phyloP scores from a whole-genome alignment of 1,140 invertebrate species.

The Colletes gigas region DNA sequence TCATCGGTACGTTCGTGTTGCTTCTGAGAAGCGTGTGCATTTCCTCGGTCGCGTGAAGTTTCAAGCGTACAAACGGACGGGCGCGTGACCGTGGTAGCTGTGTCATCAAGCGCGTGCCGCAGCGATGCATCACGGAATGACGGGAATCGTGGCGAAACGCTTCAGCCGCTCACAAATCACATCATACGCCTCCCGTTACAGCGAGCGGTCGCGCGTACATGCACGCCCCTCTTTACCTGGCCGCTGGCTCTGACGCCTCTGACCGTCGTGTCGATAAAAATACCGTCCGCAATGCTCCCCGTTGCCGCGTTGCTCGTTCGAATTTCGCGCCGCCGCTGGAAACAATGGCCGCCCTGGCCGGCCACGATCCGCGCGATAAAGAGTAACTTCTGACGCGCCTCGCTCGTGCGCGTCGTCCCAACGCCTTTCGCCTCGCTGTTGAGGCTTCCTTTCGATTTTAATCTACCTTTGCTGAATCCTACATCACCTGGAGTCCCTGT shows the following conservation, averaged over 20 bases:
- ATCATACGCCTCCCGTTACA: constrained; percentile 39
- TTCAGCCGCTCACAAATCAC: constrained; percentile 74
- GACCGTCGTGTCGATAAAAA: constrained; percentile 38
- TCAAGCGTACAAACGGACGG: neutral
- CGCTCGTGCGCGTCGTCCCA: neutral
- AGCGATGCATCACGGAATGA: constrained; percentile 75
- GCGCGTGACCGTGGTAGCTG: constrained; percentile 48
- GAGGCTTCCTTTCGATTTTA: neutral
- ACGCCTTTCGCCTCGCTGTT: too few relatives aligned
- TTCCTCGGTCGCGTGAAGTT: neutral
- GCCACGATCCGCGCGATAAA: neutral
- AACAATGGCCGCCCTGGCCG: constrained; percentile 7
- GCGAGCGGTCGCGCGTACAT: constrained; percentile 40
- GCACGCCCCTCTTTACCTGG: constrained; percentile 35
- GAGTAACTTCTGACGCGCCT: neutral
- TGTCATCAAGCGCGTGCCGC: constrained; percentile 74
- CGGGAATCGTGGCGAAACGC: constrained; percentile 66
- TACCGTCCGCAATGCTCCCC: neutral
- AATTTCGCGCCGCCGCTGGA: constrained; percentile 41
- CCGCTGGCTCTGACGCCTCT: constrained; percentile 13
- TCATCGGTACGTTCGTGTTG: too few relatives aligned
- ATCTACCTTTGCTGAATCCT: too few relatives aligned
- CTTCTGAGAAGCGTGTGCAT: neutral
- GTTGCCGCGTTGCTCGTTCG: constrained; percentile 10
- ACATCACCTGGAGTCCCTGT: too few relatives aligned